These are phyloP conservation scores for Brachionus calyciflorus DNA, from an alignment of 1,140 invertebrate species.

Conservation along the genomic window DNA sequence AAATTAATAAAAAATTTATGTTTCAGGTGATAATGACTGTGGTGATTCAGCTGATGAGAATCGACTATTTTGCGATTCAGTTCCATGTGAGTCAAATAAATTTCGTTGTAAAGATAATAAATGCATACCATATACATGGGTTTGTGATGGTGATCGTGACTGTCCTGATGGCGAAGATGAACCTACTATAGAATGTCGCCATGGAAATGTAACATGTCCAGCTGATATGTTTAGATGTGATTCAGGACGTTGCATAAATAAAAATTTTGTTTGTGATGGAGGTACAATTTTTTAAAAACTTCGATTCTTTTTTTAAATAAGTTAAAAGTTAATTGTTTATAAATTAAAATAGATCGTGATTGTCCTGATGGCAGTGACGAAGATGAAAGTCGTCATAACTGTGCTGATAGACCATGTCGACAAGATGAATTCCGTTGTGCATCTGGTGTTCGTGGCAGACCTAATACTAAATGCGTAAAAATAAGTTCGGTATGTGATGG, in stretches of 20 bases:
- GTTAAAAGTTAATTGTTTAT: slow-evolving; percentile 87
- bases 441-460: slow-evolving; percentile 50
- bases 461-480: slow-evolving; percentile 64
- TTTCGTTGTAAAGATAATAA: slow-evolving; percentile 17
- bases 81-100: slow-evolving; percentile 53
- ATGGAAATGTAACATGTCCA: slow-evolving; percentile 17
- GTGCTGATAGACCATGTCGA: slow-evolving; percentile 66
- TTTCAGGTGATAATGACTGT: slow-evolving; percentile 79
- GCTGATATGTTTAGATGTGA: slow-evolving; percentile 54
- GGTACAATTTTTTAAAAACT: slow-evolving; percentile 66
- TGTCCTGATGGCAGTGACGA: slow-evolving; percentile 34
- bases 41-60: slow-evolving; percentile 91
- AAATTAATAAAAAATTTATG: background rate
- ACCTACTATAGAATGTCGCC: slow-evolving; percentile 55
- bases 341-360: slow-evolving; percentile 65
- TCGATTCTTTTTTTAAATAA: slow-evolving; percentile 54
- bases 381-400: slow-evolving; percentile 11
- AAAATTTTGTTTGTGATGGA: slow-evolving; percentile 65
- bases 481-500: slow-evolving; percentile 2
- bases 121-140: background rate
- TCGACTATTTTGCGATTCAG: slow-evolving; percentile 77
- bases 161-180: slow-evolving; percentile 96
- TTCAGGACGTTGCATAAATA: slow-evolving; percentile 82
- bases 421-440: slow-evolving; percentile 78
- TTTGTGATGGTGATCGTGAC: slow-evolving; percentile 91